phyloP scores from a whole-genome alignment of 2,113 vertebrate species.

The Polyodon spathula region DNA sequence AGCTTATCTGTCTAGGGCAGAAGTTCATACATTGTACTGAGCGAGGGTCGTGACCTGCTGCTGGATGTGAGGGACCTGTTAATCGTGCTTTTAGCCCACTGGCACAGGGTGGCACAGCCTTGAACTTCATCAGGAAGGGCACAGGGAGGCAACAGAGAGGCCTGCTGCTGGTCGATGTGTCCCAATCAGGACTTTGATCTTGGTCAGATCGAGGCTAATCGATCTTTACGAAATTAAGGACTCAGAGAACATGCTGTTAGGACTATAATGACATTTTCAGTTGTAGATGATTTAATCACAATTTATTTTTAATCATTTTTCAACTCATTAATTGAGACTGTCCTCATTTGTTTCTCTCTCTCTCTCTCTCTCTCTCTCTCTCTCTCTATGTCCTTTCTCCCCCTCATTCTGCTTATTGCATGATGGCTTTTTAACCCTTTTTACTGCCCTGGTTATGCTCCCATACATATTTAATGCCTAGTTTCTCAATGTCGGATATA shows the following conservation, averaged over 20 bases:
- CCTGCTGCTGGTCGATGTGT: neutral
- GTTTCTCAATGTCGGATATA: too few relatives aligned
- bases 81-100: constrained; percentile 25
- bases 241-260: too few relatives aligned
- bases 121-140: constrained; percentile 48
- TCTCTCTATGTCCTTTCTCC: constrained; percentile 22
- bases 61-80: constrained; percentile 65
- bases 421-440: too few relatives aligned
- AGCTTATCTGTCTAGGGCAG: constrained; percentile 60
- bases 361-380: constrained; percentile 22
- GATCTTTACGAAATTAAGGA: too few relatives aligned
- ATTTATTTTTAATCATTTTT: too few relatives aligned
- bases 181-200: neutral
- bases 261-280: too few relatives aligned
- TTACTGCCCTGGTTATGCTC: too few relatives aligned
- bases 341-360: neutral
- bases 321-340: too few relatives aligned
- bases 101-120: constrained; percentile 39
- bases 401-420: too few relatives aligned
- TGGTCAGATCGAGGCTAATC: constrained; percentile 19
- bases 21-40: constrained; percentile 59
- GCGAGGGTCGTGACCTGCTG: constrained; percentile 62
- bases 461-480: too few relatives aligned
- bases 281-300: too few relatives aligned
- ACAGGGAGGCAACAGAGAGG: constrained; percentile 31